phyloP scores from a whole-genome alignment of 2,797 vertebrate species.

The Onychomys leucogaster region DNA sequence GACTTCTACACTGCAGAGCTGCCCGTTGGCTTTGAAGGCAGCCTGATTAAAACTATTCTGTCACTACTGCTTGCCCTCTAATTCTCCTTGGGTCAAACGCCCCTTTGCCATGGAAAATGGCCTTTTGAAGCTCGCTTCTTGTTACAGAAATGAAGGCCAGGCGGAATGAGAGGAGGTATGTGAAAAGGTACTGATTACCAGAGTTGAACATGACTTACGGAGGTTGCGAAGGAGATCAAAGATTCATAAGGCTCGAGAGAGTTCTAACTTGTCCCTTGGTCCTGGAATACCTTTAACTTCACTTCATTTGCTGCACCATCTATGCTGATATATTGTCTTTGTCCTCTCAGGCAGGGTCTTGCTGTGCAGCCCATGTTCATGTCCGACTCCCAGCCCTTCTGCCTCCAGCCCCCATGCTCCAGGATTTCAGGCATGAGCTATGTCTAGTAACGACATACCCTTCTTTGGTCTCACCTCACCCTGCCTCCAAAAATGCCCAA shows the following conservation, averaged over 20 bases:
- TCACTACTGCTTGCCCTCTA: background rate
- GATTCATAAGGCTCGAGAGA: background rate
- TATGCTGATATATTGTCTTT: background rate
- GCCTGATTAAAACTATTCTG: background rate
- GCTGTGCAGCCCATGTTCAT: background rate
- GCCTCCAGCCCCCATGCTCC: background rate
- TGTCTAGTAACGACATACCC: background rate
- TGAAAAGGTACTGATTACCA: background rate
- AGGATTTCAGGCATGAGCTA: background rate
- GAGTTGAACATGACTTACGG: background rate
- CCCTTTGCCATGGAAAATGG: background rate
- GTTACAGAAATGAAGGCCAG: background rate
- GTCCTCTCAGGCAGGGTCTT: background rate
- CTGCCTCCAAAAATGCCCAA: background rate
- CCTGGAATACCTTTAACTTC: background rate
- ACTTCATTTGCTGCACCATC: background rate
- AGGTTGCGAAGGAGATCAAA: background rate
- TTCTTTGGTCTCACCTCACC: background rate
- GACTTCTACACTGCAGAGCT: background rate
- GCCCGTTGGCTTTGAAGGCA: background rate
- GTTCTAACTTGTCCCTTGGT: background rate
- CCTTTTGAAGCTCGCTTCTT: background rate
- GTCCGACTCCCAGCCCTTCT: background rate
- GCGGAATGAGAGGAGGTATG: background rate
- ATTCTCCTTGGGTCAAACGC: constrained; percentile 1